These are phyloP conservation scores for Zaprionus kolodkinae DNA, from an alignment of 1,140 invertebrate species.

Conservation along the genomic window DNA sequence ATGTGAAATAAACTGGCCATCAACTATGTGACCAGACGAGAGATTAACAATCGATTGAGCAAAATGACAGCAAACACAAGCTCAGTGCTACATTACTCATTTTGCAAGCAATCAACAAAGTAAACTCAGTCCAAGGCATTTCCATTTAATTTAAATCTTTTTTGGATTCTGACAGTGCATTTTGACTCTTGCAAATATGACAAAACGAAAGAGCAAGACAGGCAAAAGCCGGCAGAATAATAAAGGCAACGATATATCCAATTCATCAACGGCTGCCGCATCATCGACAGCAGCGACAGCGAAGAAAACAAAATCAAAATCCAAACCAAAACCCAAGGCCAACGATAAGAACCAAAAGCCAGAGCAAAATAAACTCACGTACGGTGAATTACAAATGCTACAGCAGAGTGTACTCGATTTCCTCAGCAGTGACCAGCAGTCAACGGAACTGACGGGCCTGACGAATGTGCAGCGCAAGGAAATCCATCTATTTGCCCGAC, in stretches of 20 bases:
- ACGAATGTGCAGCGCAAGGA: constrained; percentile 51
- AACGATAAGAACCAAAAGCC: constrained; percentile 24
- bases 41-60: background rate
- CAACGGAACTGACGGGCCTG: constrained; percentile 36
- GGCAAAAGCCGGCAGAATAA: constrained; percentile 1
- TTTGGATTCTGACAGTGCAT: background rate
- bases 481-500: constrained; percentile 57
- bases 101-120: background rate
- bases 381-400: constrained; percentile 27
- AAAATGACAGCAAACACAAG: background rate
- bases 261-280: background rate
- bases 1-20: background rate
- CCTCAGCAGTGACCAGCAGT: constrained; percentile 15
- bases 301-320: background rate
- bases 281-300: background rate
- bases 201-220: background rate
- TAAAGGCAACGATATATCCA: background rate
- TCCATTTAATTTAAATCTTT: constrained; percentile 5
- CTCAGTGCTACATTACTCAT: constrained; percentile 4
- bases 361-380: constrained; percentile 8
- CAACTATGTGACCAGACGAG: background rate
- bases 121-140: background rate
- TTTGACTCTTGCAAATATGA: background rate
- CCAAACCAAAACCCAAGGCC: constrained; percentile 1
- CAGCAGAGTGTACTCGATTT: constrained; percentile 55